Base-by-base conservation (phyloP, 2,888 invertebrate species). In the Amiota mariae region DNA sequence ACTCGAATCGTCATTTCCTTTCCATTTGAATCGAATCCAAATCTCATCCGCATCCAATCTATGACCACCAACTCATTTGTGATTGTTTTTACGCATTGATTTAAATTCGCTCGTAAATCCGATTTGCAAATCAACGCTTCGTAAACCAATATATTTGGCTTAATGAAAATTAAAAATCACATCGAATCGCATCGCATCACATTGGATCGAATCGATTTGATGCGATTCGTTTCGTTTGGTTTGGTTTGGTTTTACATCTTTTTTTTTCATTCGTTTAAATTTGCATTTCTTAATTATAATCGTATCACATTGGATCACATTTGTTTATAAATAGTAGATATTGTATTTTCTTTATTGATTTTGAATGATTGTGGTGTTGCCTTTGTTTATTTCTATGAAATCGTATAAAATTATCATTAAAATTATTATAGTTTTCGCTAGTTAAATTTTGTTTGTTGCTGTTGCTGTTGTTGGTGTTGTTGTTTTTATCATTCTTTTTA, bases 381-480 rank as follows among this genome's bases (percentile, higher is more conserved):
- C 20, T 59, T 20, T 4, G 51, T 24, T 47, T 6, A 74, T 72
- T 74, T 74, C 68, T 71, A 70, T 73, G 18, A 68, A 75, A 63
- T 72, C 63, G 71, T 70, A 75, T 68, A 63, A 75, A 75, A 71
- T 63, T 68, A 68, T 56, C 47, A 68, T 68, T 48, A 63, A 71
- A 64, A 49, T 66, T 59, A 47, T 49, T 64, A 54, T 70, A 54
- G 48, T 64, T 72, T 64, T 72, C 49, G 61, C 20, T 24, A 15
- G 36, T 36, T 36, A 36, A 36, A 36, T 36, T 6, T 36, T 36
- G 36, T 36, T 36, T 36, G 64, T 66, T 72, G 51, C 11, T 57
- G 68, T 71, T 76, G 67, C 74, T 73, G 51, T 36, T 46, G 24
- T 13, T 36, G 13, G 1, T 63, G 24, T 36, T n/a, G n/a, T n/a